Base-by-base conservation (phyloP, 2,888 invertebrate species). In the Lamellibrachia columna region DNA sequence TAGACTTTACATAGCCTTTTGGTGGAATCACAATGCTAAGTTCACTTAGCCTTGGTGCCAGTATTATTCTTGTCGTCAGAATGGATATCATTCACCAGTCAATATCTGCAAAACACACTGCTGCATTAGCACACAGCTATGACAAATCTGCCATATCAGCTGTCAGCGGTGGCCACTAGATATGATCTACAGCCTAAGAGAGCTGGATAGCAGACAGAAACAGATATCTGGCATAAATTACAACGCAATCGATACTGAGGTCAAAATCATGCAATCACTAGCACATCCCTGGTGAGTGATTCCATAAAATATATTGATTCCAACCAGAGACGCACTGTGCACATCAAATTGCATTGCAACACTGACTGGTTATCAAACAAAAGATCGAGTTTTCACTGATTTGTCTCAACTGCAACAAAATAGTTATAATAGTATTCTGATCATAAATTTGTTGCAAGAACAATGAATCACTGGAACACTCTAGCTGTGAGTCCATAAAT, bases 271-370 rank as follows among this genome's bases (percentile, higher is more conserved):
- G 75, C 75, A 15, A 75, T 75, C 75, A 22, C 75, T 75, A n/a
- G n/a, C 6, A n/a, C 75, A 75, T 75, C 75, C n/a, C 75, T 75
- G 75, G n/a, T 22, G 75, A 3, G 75, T 75, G 75, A 75, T 75
- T 75, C 75, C 75, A 75, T 75, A 11, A 75, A 75, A 75, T 75
- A 75, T 75, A 75, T 75, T 75, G 75, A 75, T 75, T n/a, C 22
- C 6, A 75, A 75, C 75, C 22, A n/a, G 22, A 15, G n/a, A 75
- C n/a, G 75, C 75, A 75, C 75, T 22, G 6, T 75, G 75, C n/a
- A 22, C 75, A 75, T 75, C 75, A 22, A n/a, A 75, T 75, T n/a
- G n/a, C 75, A 75, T 75, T 22, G 22, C 75, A 22, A 22, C 6
- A n/a, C 6, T 6, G 75, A 75, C 3, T 15, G 6, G 75, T 22